phyloP scores from a whole-genome alignment of 2,888 invertebrate species.

The Chamaedrilus cognettii region DNA sequence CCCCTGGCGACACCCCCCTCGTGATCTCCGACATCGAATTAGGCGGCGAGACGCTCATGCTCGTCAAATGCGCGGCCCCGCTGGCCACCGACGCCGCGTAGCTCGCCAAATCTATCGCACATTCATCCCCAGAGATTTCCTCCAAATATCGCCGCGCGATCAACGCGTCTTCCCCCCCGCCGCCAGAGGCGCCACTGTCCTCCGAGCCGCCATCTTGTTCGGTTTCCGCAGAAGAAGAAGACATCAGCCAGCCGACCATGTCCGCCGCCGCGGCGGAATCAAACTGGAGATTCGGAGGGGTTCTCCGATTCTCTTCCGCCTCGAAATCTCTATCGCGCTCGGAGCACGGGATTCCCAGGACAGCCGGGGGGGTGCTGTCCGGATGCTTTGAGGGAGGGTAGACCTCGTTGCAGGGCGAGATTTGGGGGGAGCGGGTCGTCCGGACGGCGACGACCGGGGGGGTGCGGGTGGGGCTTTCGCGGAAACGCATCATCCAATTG shows the following conservation, averaged over 20 bases:
- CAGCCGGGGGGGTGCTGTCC: constrained; percentile 1
- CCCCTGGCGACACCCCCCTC: neutral
- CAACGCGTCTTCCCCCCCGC: too few species aligned
- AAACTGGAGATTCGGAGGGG: constrained; percentile 5
- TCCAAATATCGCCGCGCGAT: neutral
- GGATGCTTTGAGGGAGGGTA: constrained; percentile 10
- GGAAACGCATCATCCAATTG: constrained; percentile 28
- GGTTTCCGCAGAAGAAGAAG: neutral
- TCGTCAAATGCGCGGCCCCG: constrained; percentile 54
- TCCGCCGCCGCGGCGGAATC: neutral
- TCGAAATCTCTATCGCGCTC: constrained; percentile 13
- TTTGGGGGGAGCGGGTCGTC: constrained; percentile 7
- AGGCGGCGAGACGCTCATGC: constrained; percentile 54
- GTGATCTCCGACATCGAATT: constrained; percentile 17
- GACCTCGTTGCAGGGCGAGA: constrained; percentile 14
- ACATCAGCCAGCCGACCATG: neutral
- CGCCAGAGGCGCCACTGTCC: neutral
- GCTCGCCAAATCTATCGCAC: constrained; percentile 51
- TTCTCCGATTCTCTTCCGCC: constrained; percentile 9
- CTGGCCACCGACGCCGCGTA: constrained; percentile 57
- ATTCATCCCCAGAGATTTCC: neutral
- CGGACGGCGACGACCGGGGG: neutral
- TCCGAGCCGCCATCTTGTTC: neutral
- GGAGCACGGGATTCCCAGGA: constrained; percentile 11
- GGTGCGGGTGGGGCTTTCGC: constrained; percentile 11